Evolutionary conservation across 2,113 vertebrate genomes (phyloP).

Genomic region (Heterotilapia buettikoferi): DNA sequence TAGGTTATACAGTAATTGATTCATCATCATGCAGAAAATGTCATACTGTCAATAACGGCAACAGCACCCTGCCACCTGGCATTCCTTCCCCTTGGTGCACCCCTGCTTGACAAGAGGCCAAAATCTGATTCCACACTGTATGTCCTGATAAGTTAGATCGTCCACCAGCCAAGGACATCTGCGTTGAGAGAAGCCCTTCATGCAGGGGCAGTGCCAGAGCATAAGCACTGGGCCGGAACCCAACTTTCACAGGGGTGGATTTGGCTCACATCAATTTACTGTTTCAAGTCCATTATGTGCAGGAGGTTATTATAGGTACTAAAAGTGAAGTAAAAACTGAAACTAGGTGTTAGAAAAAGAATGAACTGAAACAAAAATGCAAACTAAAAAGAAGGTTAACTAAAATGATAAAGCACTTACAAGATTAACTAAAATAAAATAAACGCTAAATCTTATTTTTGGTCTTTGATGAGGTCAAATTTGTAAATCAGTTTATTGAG

Average conservation of each 20-base stretch:
- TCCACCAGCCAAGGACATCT: not conserved
- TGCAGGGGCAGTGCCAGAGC: rapidly evolving
- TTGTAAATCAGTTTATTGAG: not conserved
- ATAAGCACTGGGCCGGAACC: not conserved
- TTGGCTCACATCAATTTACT: not conserved
- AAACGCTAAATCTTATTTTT: not conserved
- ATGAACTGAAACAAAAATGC: not conserved
- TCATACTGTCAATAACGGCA: not conserved
- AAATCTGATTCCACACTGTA: not conserved
- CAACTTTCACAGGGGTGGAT: not conserved
- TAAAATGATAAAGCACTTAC: not conserved
- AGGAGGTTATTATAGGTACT: not conserved
- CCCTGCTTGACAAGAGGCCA: not conserved
- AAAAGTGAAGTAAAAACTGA: not conserved
- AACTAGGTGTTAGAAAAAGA: not conserved
- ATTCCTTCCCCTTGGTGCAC: rapidly evolving
- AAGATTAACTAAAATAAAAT: not conserved
- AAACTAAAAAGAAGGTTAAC: not conserved
- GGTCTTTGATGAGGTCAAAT: not conserved
- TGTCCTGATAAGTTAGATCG: not conserved
- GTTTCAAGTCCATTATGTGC: not conserved
- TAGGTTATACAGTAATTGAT: not conserved
- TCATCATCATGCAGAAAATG: not conserved
- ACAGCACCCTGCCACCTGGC: not conserved
- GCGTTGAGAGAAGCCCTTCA: not conserved